These are phyloP conservation scores for Ameiurus melas DNA, from an alignment of 2,113 vertebrate genomes.

Conservation along the genomic window DNA sequence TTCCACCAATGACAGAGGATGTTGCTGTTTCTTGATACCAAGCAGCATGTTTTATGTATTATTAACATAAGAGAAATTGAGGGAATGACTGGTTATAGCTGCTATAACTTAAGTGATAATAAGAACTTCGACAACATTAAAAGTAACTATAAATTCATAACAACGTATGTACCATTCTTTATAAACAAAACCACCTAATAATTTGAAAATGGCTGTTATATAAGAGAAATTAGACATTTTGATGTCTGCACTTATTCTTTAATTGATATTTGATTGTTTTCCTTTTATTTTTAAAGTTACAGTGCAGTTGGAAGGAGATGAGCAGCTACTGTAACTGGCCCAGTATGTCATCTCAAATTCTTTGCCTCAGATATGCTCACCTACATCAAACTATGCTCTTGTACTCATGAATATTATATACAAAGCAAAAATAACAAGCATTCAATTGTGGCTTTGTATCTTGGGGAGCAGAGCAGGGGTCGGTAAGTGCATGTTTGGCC, in stretches of 20 bases:
- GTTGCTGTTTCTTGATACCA: not conserved
- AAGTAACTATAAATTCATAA: not conserved
- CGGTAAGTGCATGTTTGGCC: not conserved
- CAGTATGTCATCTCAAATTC: constrained; percentile 36
- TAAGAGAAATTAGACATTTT: not conserved
- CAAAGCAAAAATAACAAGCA: not conserved
- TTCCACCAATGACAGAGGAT: not conserved
- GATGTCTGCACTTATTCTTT: not conserved
- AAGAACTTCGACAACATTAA: not conserved
- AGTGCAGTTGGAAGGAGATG: constrained; percentile 31
- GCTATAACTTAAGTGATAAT: not conserved
- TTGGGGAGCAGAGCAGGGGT: not conserved
- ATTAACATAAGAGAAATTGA: not conserved
- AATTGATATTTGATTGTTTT: not conserved
- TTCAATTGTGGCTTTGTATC: not conserved
- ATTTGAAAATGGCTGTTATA: not conserved
- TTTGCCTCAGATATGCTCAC: constrained; percentile 45
- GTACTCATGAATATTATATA: not conserved
- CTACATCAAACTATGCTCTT: constrained; percentile 8
- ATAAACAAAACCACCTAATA: not conserved
- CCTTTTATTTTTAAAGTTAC: not conserved
- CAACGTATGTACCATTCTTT: not conserved
- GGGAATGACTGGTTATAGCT: not conserved
- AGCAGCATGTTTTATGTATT: not conserved
- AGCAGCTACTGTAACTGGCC: constrained; percentile 46